Base-by-base conservation (phyloP, 2,888 invertebrate genomes). In the Philereme transversata region DNA sequence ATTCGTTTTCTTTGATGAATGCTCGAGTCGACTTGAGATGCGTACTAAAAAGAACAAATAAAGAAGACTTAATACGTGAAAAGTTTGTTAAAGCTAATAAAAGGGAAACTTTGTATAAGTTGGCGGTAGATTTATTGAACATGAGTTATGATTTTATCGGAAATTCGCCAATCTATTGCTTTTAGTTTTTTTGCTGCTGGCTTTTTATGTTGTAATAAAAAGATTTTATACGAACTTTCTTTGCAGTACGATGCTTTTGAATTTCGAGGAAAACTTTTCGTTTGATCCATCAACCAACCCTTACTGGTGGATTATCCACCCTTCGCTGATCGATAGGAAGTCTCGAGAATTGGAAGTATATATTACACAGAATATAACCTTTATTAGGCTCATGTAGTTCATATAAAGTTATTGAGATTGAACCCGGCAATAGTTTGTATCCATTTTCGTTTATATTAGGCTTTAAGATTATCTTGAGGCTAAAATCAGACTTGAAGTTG, bases 1-100 rank as follows among this genome's bases (percentile, higher is more conserved):
- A 76, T 75, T 70, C 64, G 64, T 54, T 69, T 60, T 53, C 65
- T 68, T 67, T 63, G 64, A 68, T 67, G 57, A 64, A 68, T 65
- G 43, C 53, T 57, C 62, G 57, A 65, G 45, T 57, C 62, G 57
- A 64, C 49, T 59, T 56, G 56, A 64, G 64, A 68, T 67, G 60
- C 54, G 62, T 65, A 22, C 22, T 22, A 57, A 65, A 65, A 65
- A 62, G 64, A 67, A 63, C 62, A 63, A 68, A 67, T 68, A 63
- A 66, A 61, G 63, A 58, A 57, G 63, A 63, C 61, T 60, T 61
- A 61, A 57, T 54, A 62, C 65, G 61, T 64, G 60, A 62, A 66
- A 62, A 60, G 60, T 67, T 64, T 65, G 51, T 64, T 60, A 57
- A 52, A 61, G 51, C 60, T 60, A 64, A 67, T 67, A 70, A 67